Evolutionary conservation across 2,888 invertebrate species (phyloP), one percentile per base, ranked within the genome.

Genomic region (Hypselothyrea guttata): DNA sequence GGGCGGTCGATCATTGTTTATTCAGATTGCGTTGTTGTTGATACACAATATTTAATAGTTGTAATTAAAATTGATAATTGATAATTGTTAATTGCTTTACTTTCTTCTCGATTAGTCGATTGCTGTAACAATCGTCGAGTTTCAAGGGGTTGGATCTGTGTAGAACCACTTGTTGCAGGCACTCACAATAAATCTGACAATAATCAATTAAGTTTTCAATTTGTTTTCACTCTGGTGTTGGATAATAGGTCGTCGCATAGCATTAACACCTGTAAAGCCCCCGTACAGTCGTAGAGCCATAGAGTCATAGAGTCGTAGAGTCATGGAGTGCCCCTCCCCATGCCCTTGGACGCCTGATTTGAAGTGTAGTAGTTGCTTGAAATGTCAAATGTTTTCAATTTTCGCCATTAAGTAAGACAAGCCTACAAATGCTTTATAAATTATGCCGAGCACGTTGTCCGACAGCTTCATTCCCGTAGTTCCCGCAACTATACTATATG

Each of bases 391-490:
- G 79, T 55, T 83, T 77, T 75, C 75, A 60, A 66, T 60, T 84
- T 77, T 84, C 58, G 78, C 83, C 66, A 84, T 84, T 83, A 67
- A 75, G 85, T 83, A 67, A 75, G 85, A 83, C 86, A 75, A 83
- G 86, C 86, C 86, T 85, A 79, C 81, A 83, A 83, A 75, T 63
- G 57, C 51, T 35, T 60, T 48, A 71, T 75, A 68, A 77, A 78
- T 82, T 78, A 77, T 78, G 86, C 77, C 76, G 35, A 16, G 53
- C 77, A 78, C 84, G 85, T 84, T 69, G 51, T 13, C 42, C 35
- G 60, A 52, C 54, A 48, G 59, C 42, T 40, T 30, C 37, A 27
- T 33, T n/a, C n/a, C 40, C 37, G 42, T 60, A 54, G 33, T 18
- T 1, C 42, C 44, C 27, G 35, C 38, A 31, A 13, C 33, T 15